phyloP scores from a whole-genome alignment of 1,140 invertebrate species.

The Liolophura sinensis region DNA sequence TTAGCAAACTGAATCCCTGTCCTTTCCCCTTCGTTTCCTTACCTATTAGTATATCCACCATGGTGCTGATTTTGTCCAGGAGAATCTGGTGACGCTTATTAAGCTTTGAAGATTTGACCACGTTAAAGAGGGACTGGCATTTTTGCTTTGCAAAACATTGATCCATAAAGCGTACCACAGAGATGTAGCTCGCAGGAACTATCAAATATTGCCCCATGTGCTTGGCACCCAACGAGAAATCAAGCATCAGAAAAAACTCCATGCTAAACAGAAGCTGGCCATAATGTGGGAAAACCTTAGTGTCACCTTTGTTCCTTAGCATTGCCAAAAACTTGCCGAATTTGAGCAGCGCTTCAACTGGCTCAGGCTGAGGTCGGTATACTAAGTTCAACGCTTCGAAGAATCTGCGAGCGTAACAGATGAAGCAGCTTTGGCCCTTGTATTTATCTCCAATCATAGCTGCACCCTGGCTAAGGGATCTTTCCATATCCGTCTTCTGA shows the following conservation, averaged over 20 bases:
- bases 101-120: constrained; percentile 13
- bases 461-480: too few species aligned
- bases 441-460: too few species aligned
- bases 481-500: too few species aligned
- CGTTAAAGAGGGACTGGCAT: constrained; percentile 15
- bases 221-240: constrained; percentile 26
- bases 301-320: constrained; percentile 14
- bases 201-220: constrained; percentile 19
- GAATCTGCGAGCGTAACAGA: constrained; percentile 19
- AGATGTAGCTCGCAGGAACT: constrained; percentile 26
- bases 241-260: constrained; percentile 32
- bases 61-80: constrained; percentile 4
- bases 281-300: constrained; percentile 21
- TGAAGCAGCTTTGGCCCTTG: too few species aligned
- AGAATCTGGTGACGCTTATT: not conserved
- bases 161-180: constrained; percentile 24
- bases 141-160: constrained; percentile 14
- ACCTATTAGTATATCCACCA: constrained; percentile 2
- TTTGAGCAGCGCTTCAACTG: constrained; percentile 29
- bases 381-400: constrained; percentile 24
- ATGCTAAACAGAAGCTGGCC: constrained; percentile 31
- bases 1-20: too few species aligned
- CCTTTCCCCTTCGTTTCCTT: too few species aligned
- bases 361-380: constrained; percentile 15
- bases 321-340: constrained; percentile 33